Evolutionary conservation across 2,113 vertebrate genomes (phyloP), one percentile per base, ranked within the genome.

Genomic region (Oncorhynchus kisutch): DNA sequence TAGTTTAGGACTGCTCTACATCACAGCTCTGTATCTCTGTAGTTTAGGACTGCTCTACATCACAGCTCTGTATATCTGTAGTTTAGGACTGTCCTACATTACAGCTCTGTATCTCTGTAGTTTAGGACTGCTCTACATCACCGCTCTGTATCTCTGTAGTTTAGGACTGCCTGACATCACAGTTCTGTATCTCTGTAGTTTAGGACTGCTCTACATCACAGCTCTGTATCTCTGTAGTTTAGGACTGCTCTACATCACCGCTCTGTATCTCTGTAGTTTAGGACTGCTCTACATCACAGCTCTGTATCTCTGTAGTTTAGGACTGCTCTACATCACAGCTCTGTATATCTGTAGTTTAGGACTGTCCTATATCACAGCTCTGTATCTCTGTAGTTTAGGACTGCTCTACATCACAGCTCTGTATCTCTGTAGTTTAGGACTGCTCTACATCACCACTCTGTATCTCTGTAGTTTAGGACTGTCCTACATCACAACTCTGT

Each of bases 121-220:
- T 87, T 68, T 80, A 78, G 64, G 71, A 86, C 81, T 70, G 78
- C 22, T 65, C 74, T 66, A 67, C 70, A 85, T 82, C 75, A 76
- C 34, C 8, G 34, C 6, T 39, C 34, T 39, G 34, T 7, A 39
- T 7, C 7, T 39, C 34, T 39, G 7, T 7, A 39, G 34, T 39
- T 39, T 39, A 39, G 7, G 34, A 39, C 34, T 39, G 34, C 39
- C 4, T 70, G 6, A 69, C 66, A 1, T 69, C 34, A 45, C 79
- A 85, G 78, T 1, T 39, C 49, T 51, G 49, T 14, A 16, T 1
- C 13, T 51, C 48, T 72, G 54, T 71, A 1, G n/a, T 87, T 68
- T 80, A 78, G 67, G 70, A 86, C 34, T 39, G 34, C 29, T 4
- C 70, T 8, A 69, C 66, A 1, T 69, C 34, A 45, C 79, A 85